These are phyloP conservation scores for Cephalopholis sonnerati DNA, from an alignment of 2,113 vertebrate species.

Conservation along the genomic window DNA sequence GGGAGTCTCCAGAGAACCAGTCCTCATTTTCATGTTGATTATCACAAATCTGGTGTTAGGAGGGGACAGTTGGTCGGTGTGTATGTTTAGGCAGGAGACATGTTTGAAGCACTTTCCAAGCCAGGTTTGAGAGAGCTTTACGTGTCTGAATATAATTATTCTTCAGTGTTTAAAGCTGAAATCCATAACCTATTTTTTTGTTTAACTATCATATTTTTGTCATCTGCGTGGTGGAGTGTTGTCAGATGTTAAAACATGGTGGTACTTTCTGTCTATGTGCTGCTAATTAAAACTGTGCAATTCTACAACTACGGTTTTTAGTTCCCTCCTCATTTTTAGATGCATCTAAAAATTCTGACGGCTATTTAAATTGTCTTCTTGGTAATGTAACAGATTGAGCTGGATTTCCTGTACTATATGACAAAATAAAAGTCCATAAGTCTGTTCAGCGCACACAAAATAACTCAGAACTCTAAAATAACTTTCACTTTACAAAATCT, in stretches of 20 bases:
- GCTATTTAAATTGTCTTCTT: background rate
- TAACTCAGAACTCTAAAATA: background rate
- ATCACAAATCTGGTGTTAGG: slow-evolving; percentile 15
- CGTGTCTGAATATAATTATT: background rate
- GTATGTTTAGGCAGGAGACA: background rate
- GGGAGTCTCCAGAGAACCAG: slow-evolving; percentile 15
- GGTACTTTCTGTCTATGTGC: background rate
- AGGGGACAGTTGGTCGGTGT: slow-evolving; percentile 2
- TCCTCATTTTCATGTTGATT: slow-evolving; percentile 29
- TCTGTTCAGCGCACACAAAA: background rate
- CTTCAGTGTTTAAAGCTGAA: background rate
- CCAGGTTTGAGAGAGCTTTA: background rate
- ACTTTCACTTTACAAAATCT: background rate
- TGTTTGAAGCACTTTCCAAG: slow-evolving; percentile 4
- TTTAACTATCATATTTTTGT: background rate
- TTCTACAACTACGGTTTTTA: background rate
- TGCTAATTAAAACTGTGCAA: background rate
- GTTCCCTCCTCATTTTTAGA: background rate
- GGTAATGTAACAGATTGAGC: background rate
- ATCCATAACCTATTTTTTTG: background rate
- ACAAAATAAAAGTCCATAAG: background rate
- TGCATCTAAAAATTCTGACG: background rate
- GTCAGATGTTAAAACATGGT: background rate
- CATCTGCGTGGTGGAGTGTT: background rate
- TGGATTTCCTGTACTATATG: background rate